Conservation (phyloP, 2,888 invertebrate species). For the Exocentrus adspersus region DNA sequence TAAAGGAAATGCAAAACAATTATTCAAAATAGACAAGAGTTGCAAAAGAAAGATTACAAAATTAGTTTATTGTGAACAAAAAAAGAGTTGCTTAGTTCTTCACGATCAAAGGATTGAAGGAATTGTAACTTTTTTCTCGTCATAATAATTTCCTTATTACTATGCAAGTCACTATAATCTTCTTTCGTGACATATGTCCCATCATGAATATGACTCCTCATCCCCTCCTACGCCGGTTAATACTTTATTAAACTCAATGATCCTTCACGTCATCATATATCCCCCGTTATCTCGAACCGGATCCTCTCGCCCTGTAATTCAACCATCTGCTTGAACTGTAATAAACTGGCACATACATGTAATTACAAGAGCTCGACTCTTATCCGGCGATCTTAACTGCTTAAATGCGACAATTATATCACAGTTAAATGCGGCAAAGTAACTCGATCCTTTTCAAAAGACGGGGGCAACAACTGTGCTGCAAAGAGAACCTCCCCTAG, state of each 20-base stretch:
- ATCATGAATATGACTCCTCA: too few species aligned
- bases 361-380: conserved; percentile 10
- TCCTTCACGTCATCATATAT: background rate
- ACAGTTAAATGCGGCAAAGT: conserved; percentile 18
- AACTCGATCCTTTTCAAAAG: conserved; percentile 28
- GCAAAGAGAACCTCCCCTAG: conserved; percentile 19
- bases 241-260: background rate
- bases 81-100: too few species aligned
- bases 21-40: too few species aligned
- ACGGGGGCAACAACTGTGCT: conserved; percentile 28
- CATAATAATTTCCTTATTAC: too few species aligned
- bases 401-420: conserved; percentile 6
- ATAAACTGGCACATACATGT: background rate
- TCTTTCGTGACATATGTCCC: too few species aligned
- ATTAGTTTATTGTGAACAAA: too few species aligned
- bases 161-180: too few species aligned
- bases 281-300: background rate
- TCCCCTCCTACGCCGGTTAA: background rate
- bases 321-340: conserved; percentile 11
- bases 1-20: too few species aligned
- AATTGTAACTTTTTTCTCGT: too few species aligned
- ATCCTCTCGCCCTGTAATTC: background rate
- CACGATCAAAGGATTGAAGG: too few species aligned
- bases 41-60: too few species aligned
- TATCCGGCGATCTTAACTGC: conserved; percentile 20